These are phyloP conservation scores for Clitarchus hookeri DNA, from an alignment of 2,888 invertebrate genomes.

Conservation along the genomic window DNA sequence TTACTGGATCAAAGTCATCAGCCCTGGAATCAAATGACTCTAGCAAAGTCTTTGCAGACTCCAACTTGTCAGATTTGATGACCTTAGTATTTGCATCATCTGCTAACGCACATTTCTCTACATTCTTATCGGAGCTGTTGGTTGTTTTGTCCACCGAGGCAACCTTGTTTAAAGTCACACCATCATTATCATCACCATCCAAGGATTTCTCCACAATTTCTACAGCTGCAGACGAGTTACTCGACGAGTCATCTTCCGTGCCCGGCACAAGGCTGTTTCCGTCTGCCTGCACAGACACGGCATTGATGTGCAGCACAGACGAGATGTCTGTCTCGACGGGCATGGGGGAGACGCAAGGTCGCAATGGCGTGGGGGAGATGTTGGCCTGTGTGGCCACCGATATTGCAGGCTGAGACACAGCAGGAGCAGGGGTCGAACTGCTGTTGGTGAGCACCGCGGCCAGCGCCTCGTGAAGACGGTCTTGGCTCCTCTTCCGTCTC, in stretches of 20 bases:
- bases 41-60: neutral
- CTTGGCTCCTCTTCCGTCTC: slow-evolving; percentile 7
- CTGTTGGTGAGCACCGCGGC: slow-evolving; percentile 37
- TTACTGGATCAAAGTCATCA: slow-evolving; percentile 57
- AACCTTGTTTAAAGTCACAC: slow-evolving; percentile 54
- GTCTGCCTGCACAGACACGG: neutral
- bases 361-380: neutral
- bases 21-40: slow-evolving; percentile 5
- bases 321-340: neutral
- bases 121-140: slow-evolving; percentile 48
- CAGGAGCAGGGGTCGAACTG: slow-evolving; percentile 22
- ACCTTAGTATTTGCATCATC: slow-evolving; percentile 55
- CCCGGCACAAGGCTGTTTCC: neutral
- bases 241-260: slow-evolving; percentile 36
- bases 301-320: neutral
- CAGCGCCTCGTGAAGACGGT: slow-evolving; percentile 41
- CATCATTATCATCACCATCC: slow-evolving; percentile 49
- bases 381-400: neutral
- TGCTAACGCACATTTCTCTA: slow-evolving; percentile 46
- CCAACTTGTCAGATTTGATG: slow-evolving; percentile 45
- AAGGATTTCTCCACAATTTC: slow-evolving; percentile 52
- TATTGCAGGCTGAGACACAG: neutral
- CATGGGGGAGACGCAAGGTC: neutral
- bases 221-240: slow-evolving; percentile 49
- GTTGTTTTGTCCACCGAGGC: slow-evolving; percentile 45